Evolutionary conservation across 2,113 vertebrate genomes (phyloP), one percentile per base, ranked within the genome.

Genomic region (Brachyhypopomus gauderio): DNA sequence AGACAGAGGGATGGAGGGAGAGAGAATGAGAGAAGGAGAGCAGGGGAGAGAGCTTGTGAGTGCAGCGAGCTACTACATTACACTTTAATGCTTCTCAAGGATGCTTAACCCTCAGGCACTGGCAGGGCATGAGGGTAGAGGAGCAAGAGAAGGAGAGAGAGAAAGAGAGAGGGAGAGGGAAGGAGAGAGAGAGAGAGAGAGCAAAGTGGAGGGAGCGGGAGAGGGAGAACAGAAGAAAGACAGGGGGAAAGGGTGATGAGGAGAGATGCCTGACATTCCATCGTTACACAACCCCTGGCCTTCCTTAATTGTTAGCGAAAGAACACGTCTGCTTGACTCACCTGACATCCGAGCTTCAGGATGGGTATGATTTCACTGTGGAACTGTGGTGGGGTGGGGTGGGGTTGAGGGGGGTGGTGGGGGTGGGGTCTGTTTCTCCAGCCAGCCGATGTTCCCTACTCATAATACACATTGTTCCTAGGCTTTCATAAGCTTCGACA

Each of bases 61-160:
- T 17, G 38, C 16, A 70, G 79, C 73, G 81, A 78, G 83, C 83
- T 85, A 81, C 77, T 81, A 27, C 70, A 85, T 85, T 85, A 85
- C 36, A 17, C 52, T 78, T 85, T 85, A 85, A 85, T 85, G 79
- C 80, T 81, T 38, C 72, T 85, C 36, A 75, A 64, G 55, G 48
- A 80, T 3, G 56, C 66, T 77, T 77, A 77, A 77, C 80, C 80
- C 48, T 58, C 66, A 58, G 52, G 30, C 74, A 36, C 74, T 62
- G 19, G 22, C 60, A 58, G 78, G 70, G 59, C 67, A 67, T 45
- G 34, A 38, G 62, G 19, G 52, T 55, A 58, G 58, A 22, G 38
- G 34, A 38, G 66, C 30, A 38, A 66, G 59, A 63, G 41, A 19
- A 12, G 0, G 48, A 73, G 17, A 73, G 3, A 22, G 25, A 12